Percentiles rank a stretch among this genome's conserved stretches.
Conservation (phyloP, 2,888 invertebrate genomes). For the Lomographa bimaculata region DNA sequence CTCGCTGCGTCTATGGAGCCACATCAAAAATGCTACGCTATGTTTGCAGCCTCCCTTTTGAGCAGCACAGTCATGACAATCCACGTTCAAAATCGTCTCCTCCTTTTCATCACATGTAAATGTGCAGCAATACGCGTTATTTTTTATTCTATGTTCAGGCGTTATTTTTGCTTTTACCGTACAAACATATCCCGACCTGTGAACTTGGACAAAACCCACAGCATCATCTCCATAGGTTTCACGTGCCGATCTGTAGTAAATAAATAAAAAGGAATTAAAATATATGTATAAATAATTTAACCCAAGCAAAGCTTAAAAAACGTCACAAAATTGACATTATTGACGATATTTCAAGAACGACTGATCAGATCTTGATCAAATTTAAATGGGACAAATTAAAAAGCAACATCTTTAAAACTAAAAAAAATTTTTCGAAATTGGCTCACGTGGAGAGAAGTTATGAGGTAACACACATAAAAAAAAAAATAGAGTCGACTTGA, state of each 20-base stretch:
- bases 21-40: slow-evolving; percentile 43
- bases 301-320: no score
- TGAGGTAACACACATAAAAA: no score
- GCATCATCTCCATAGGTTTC: slow-evolving; percentile 40
- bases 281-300: no score
- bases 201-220: slow-evolving; percentile 37
- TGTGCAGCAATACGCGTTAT: slow-evolving; percentile 34
- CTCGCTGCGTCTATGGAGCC: slow-evolving; percentile 45
- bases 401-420: no score
- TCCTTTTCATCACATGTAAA: slow-evolving; percentile 38
- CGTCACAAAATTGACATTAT: no score
- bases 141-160: slow-evolving; percentile 42
- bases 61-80: slow-evolving; percentile 42
- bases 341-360: no score
- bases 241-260: slow-evolving; percentile 21
- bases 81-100: slow-evolving; percentile 15
- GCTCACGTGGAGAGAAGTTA: no score
- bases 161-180: slow-evolving; percentile 38
- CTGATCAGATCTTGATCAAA: no score
- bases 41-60: slow-evolving; percentile 44
- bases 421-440: no score
- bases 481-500: no score
- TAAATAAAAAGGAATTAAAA: no score
- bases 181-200: slow-evolving; percentile 33
- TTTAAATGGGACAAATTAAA: no score